Evolutionary conservation across 2,797 vertebrate genomes (phyloP).

Genomic region (Cephalopachus bancanus): DNA sequence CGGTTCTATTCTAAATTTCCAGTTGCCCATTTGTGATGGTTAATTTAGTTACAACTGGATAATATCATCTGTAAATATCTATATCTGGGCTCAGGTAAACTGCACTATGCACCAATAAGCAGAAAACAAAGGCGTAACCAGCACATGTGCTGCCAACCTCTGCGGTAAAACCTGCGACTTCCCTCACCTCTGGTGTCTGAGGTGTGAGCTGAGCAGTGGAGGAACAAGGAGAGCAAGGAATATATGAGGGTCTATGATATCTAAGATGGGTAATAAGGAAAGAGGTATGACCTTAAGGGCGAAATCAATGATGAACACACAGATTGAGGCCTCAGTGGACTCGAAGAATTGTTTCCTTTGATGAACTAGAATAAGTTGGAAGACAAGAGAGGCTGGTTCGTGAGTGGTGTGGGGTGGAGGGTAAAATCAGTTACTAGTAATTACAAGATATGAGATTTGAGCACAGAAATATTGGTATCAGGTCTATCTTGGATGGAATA

Average conservation of each 20-base stretch:
- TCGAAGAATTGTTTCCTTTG: neutral
- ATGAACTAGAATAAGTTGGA: neutral
- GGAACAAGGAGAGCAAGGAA: neutral
- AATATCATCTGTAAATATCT: neutral
- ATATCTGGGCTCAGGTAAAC: neutral
- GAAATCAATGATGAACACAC: neutral
- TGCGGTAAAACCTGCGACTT: neutral
- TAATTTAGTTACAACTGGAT: neutral
- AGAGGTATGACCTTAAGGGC: neutral
- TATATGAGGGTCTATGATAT: neutral
- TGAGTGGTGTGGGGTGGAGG: fast-evolving
- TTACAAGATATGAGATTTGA: neutral
- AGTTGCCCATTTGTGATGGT: neutral
- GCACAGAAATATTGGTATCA: neutral
- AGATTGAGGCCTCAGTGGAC: fast-evolving
- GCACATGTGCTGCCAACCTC: no score
- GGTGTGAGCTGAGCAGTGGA: no score
- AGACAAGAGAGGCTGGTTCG: neutral
- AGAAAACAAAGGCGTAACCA: neutral
- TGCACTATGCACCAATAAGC: neutral
- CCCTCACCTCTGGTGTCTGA: no score
- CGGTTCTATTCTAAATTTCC: neutral
- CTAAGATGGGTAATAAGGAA: neutral
- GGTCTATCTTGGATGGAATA: neutral
- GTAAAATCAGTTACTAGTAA: neutral